Evolutionary conservation across 2,113 vertebrate species (phyloP).

Genomic region (Sorex fumeus): DNA sequence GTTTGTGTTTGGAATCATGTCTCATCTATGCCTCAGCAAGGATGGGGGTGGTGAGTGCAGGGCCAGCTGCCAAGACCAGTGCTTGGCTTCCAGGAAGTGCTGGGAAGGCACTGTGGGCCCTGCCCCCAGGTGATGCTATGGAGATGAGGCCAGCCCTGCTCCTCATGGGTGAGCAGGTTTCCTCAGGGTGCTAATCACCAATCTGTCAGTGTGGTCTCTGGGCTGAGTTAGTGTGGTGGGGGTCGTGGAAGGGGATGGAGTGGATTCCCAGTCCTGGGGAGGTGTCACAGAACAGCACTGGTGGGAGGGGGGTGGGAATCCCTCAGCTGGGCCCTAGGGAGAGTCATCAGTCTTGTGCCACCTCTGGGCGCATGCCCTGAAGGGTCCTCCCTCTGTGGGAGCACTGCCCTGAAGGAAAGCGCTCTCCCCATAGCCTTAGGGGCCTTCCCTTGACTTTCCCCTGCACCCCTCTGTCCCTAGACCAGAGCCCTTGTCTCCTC

Average conservation of each 20-base stretch:
- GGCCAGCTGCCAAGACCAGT: background rate
- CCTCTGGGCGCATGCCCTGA: background rate
- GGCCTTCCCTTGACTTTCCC: background rate
- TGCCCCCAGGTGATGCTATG: background rate
- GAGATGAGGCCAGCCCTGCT: background rate
- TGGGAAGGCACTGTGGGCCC: background rate
- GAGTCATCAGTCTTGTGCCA: background rate
- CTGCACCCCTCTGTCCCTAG: constrained; percentile 25
- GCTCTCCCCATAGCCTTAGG: background rate
- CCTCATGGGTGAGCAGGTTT: constrained; percentile 54
- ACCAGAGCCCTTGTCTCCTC: constrained; percentile 28
- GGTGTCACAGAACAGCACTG: constrained; percentile 8
- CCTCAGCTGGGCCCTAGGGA: background rate
- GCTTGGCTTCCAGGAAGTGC: background rate
- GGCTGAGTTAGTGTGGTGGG: background rate
- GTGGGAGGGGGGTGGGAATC: background rate
- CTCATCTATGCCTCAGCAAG: constrained; percentile 30
- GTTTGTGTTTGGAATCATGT: constrained; percentile 58
- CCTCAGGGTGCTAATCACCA: constrained; percentile 72
- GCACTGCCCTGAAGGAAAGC: background rate
- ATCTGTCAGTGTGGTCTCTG: constrained; percentile 5
- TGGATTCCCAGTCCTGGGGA: constrained; percentile 13
- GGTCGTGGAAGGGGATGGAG: background rate
- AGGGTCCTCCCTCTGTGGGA: background rate
- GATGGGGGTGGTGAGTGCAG: constrained; percentile 4